phyloP scores from a whole-genome alignment of 2,888 invertebrate genomes.

The Xanthorhoe spadicearia region DNA sequence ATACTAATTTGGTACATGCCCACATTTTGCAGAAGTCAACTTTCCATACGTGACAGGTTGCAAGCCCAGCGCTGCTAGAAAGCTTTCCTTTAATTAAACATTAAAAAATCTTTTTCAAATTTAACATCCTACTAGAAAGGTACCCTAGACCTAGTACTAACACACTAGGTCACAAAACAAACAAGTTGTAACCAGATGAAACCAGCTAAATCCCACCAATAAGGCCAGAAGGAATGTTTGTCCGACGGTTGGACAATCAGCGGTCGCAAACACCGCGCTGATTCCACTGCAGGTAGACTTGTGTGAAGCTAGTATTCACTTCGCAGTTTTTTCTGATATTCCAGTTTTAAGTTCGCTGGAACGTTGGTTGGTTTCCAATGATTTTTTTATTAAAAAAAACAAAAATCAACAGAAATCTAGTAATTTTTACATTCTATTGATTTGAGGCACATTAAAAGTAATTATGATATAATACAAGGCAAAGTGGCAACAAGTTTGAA shows the following conservation, averaged over 20 bases:
- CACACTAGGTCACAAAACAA: background rate
- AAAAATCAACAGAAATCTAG: too few species aligned
- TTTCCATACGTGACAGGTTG: too few species aligned
- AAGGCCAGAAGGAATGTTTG: constrained; percentile 28
- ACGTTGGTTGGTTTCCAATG: background rate
- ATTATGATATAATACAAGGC: background rate
- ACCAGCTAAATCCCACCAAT: constrained; percentile 24
- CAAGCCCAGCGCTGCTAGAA: too few species aligned
- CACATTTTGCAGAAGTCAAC: too few species aligned
- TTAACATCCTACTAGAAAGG: too few species aligned
- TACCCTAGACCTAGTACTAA: too few species aligned
- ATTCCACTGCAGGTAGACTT: constrained; percentile 30
- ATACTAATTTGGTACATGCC: too few species aligned
- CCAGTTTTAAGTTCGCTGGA: background rate
- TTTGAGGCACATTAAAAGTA: background rate
- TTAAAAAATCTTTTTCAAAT: too few species aligned
- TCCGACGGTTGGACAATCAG: constrained; percentile 33
- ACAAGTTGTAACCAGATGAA: constrained; percentile 17
- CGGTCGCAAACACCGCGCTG: constrained; percentile 45
- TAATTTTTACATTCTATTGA: too few species aligned
- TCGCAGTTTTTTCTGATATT: background rate
- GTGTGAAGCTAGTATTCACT: background rate
- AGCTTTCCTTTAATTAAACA: too few species aligned
- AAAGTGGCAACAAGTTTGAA: constrained; percentile 4
- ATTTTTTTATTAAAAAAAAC: too few species aligned